Base-by-base conservation (phyloP, 1,140 invertebrate genomes). In the Bombus sibiricus region DNA sequence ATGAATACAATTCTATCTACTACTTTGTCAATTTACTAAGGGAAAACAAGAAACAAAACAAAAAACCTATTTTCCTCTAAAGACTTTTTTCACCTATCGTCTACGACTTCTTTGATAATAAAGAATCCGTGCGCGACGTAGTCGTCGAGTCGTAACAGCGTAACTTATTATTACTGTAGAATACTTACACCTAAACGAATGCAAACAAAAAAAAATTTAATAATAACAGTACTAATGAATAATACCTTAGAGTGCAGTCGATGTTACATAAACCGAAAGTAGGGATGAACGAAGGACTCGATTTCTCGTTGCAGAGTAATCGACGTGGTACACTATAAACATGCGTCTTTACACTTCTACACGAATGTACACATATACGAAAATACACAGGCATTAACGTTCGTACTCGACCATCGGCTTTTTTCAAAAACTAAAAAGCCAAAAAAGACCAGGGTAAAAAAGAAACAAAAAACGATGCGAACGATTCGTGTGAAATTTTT, bases 21-120 rank as follows among this genome's bases (percentile, higher is more conserved):
- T 78, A 78, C 75, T 78, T 93, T 94, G 94, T 94, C 93, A 94
- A 94, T 94, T 93, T 92, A 92, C 89, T 86, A 86, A 90, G 79
- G 66, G 34, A 76, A 86, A 64, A 85, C 25, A 57, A 53, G 8
- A 81, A 32, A 39, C 53, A 59, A 66, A 71, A 53, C 43, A 88
- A 88, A 88, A 82, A 90, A 92, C 90, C 90, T 93, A 94, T 93
- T 93, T 93, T 93, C 90, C 90, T 93, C 93, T 93, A 93, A 92
- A 93, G 91, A 93, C 93, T 93, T 92, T 92, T 93, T 94, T 92
- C 92, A 93, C 92, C 91, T 93, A 92, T 92, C 81, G 88, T 86
- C 88, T 90, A 83, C 83, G 77, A 86, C 80, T 86, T 83, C 89
- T 87, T 86, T 85, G 75, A 90, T 89, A 83, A 88, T 83, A 86